These are phyloP conservation scores for Halichoeres trimaculatus DNA, from an alignment of 2,113 vertebrate species.

Conservation along the genomic window DNA sequence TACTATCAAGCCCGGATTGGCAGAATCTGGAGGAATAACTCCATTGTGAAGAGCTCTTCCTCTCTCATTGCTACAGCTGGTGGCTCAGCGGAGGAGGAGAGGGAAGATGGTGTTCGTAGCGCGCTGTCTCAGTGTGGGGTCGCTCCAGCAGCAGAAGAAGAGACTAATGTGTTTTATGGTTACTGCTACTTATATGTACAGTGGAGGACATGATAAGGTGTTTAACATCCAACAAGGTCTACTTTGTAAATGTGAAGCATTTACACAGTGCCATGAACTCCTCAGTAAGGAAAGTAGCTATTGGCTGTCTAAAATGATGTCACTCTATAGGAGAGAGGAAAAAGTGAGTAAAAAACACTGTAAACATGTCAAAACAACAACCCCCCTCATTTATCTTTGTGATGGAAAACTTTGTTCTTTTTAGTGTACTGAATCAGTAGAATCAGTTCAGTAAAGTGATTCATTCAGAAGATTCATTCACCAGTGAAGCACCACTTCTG, in stretches of 20 bases:
- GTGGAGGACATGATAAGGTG: constrained; percentile 27
- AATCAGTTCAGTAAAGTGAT: too few relatives aligned
- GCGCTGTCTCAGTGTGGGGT: constrained; percentile 70
- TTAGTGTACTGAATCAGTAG: too few relatives aligned
- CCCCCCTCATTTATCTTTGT: too few relatives aligned
- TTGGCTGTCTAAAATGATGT: too few relatives aligned
- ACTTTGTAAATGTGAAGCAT: constrained; percentile 3
- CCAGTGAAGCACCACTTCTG: too few relatives aligned
- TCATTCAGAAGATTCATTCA: too few relatives aligned
- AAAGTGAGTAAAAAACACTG: too few relatives aligned
- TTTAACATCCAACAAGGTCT: constrained; percentile 10
- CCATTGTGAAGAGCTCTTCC: constrained; percentile 57
- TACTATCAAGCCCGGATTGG: constrained; percentile 60
- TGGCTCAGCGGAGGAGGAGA: constrained; percentile 64
- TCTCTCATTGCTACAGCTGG: constrained; percentile 66
- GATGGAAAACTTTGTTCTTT: too few relatives aligned
- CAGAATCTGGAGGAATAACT: constrained; percentile 60
- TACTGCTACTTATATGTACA: constrained; percentile 37
- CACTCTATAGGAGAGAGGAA: too few relatives aligned
- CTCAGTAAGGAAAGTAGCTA: too few relatives aligned
- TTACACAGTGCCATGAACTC: background rate
- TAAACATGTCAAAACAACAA: too few relatives aligned
- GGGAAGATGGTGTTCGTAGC: constrained; percentile 51
- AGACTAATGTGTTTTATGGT: constrained; percentile 33
- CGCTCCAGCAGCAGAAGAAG: constrained; percentile 50